Evolutionary conservation across 2,888 invertebrate species (phyloP).

Genomic region (Macrophya alboannulata): DNA sequence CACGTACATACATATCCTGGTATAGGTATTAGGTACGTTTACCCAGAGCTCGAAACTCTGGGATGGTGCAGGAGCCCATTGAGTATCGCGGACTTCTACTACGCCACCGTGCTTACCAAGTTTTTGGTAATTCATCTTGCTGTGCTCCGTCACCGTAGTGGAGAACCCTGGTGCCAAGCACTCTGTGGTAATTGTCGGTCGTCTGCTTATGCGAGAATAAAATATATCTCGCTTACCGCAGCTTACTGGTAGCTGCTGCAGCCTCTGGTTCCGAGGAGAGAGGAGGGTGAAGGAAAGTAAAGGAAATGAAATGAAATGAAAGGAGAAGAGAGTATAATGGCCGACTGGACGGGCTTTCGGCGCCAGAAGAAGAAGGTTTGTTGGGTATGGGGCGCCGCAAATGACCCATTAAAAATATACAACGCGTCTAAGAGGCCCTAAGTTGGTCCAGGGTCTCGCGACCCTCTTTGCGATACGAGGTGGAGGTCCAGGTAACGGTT

Average conservation of each 20-base stretch:
- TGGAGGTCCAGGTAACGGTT: constrained; percentile 47
- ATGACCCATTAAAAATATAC: constrained; percentile 55
- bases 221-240: constrained; percentile 25
- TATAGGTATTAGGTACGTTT: constrained; percentile 11
- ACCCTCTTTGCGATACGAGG: constrained; percentile 41
- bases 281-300: neutral
- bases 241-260: neutral
- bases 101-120: constrained; percentile 9
- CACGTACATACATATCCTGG: neutral
- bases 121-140: constrained; percentile 39
- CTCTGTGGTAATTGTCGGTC: constrained; percentile 39
- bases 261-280: neutral
- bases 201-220: constrained; percentile 45
- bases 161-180: constrained; percentile 29
- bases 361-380: constrained; percentile 41
- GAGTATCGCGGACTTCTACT: neutral
- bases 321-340: constrained; percentile 14
- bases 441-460: constrained; percentile 45
- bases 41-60: neutral
- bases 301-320: neutral
- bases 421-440: constrained; percentile 52
- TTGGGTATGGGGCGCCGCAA: constrained; percentile 41
- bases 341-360: constrained; percentile 46
- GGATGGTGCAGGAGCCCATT: constrained; percentile 8
- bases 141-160: neutral